phyloP scores from a whole-genome alignment of 2,113 vertebrate genomes.

The Setophaga coronata region DNA sequence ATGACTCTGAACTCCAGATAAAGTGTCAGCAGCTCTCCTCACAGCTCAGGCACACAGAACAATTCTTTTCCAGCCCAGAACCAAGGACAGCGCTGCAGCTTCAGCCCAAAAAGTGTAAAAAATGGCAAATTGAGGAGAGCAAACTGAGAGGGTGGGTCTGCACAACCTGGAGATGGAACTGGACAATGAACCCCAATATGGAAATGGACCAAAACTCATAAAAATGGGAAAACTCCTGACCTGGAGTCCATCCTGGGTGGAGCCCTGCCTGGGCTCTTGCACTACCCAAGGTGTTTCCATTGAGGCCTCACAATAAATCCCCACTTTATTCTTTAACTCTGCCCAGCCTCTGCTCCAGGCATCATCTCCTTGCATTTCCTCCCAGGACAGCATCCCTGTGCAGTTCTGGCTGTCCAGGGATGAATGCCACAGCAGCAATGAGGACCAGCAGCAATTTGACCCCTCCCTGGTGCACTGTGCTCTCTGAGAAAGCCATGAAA shows the following conservation, averaged over 20 bases:
- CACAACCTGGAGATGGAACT: neutral
- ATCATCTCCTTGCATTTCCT: neutral
- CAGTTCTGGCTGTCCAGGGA: neutral
- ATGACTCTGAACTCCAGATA: rapidly evolving
- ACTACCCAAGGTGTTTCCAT: neutral
- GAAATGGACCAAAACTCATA: neutral
- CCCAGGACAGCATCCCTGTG: neutral
- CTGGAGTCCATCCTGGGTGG: rapidly evolving
- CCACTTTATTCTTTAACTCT: neutral
- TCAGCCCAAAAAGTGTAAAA: neutral
- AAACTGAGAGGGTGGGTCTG: neutral
- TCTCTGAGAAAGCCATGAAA: neutral
- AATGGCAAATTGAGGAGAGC: neutral
- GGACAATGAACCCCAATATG: rapidly evolving
- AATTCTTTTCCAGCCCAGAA: neutral
- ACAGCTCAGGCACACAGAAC: neutral
- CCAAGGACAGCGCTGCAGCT: neutral
- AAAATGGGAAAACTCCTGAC: neutral
- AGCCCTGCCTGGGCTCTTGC: neutral
- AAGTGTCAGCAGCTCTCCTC: neutral
- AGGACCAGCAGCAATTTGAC: neutral
- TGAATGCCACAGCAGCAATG: neutral
- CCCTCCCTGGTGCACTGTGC: neutral
- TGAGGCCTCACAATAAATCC: neutral
- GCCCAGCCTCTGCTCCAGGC: neutral